These are phyloP conservation scores for Lasaia peninsularis DNA, from an alignment of 1,140 invertebrate genomes.

Conservation along the genomic window DNA sequence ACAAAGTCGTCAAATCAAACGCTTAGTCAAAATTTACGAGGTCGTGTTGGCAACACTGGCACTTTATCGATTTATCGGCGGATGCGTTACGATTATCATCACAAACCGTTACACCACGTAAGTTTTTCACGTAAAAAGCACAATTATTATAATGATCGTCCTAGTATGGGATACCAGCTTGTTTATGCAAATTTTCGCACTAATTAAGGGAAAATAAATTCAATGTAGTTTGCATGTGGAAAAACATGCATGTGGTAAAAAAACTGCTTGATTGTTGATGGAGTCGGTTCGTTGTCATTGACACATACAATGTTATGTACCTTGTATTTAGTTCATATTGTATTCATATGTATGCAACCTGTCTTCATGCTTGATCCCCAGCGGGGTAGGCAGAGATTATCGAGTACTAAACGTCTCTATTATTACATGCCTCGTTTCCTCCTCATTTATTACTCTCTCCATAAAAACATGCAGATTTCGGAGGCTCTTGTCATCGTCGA, in stretches of 20 bases:
- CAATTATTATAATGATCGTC: slow-evolving; percentile 70
- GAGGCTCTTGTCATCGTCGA: too few species aligned
- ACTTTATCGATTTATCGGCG: slow-evolving; percentile 67
- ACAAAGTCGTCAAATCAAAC: too few species aligned
- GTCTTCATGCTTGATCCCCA: too few species aligned
- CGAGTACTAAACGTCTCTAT: too few species aligned
- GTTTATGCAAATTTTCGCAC: slow-evolving; percentile 65
- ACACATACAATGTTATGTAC: slow-evolving; percentile 21
- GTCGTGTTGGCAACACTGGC: slow-evolving; percentile 25
- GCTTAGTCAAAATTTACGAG: background rate
- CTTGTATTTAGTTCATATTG: background rate
- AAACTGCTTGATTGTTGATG: slow-evolving; percentile 35
- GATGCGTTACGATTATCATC: slow-evolving; percentile 59
- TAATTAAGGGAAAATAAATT: slow-evolving; percentile 69
- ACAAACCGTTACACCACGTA: slow-evolving; percentile 53
- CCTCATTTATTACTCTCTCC: too few species aligned
- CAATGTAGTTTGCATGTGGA: slow-evolving; percentile 54
- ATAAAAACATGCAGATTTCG: too few species aligned
- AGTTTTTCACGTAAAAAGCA: slow-evolving; percentile 65
- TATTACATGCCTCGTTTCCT: too few species aligned
- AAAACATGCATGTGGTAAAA: slow-evolving; percentile 25
- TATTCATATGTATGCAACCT: too few species aligned
- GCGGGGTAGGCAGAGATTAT: too few species aligned
- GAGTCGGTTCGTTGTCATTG: slow-evolving; percentile 46
- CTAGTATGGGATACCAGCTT: slow-evolving; percentile 65